Percentiles rank a stretch among this genome's conserved stretches.
These are phyloP conservation scores for Hylia prasina DNA, from an alignment of 2,113 vertebrate genomes.

Conservation along the genomic window DNA sequence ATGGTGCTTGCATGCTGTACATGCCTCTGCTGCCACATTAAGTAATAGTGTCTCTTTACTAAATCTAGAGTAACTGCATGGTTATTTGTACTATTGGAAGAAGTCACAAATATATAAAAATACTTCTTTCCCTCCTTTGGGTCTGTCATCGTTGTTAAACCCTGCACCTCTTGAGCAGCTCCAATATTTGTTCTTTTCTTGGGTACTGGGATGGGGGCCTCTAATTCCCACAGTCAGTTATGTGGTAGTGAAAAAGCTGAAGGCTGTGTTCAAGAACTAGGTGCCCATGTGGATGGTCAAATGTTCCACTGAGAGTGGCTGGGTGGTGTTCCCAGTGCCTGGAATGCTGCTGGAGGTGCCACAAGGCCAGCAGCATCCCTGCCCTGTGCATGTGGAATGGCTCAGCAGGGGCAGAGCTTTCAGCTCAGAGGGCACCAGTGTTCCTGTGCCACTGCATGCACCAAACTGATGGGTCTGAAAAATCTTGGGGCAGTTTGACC, in stretches of 20 bases:
- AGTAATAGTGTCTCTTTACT: constrained; percentile 1
- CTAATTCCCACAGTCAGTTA: not conserved
- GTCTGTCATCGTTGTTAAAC: not conserved
- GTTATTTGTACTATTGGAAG: not conserved
- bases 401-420: not conserved
- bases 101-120: not conserved
- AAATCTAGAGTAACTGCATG: not conserved
- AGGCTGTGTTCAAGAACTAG: rapidly evolving
- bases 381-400: not conserved
- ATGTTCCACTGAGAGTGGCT: not conserved
- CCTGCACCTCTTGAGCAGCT: not conserved
- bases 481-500: not conserved
- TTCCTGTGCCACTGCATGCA: not conserved
- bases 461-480: not conserved
- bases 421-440: not conserved
- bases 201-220: not conserved
- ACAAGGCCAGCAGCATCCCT: not conserved
- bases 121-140: not conserved
- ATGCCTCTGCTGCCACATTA: not conserved
- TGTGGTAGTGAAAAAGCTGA: not conserved
- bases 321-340: not conserved
- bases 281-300: not conserved
- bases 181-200: not conserved
- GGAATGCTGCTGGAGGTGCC: not conserved
- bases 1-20: not conserved